A percentile compares a stretch with the other conserved stretches of the same genome.
Evolutionary conservation across 2,888 invertebrate genomes (phyloP).

Genomic region (Cybosia mesomella): DNA sequence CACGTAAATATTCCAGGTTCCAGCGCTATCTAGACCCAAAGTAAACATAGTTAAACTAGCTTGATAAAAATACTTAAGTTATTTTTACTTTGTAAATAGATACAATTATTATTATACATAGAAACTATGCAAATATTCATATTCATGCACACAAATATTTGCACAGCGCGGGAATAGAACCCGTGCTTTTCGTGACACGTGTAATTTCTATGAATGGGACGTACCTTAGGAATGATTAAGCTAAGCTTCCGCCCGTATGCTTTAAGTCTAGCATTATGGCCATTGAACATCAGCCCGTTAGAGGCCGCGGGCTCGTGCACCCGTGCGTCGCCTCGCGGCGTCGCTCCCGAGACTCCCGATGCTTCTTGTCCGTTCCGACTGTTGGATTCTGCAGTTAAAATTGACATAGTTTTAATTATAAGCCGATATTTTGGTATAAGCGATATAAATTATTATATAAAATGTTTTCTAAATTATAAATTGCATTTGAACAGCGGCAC

Average conservation of each 20-base stretch:
- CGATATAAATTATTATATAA: not conserved
- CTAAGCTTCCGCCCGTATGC: slow-evolving; percentile 81
- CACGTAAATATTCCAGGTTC: no score
- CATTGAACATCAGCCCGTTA: slow-evolving; percentile 58
- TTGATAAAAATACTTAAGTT: no score
- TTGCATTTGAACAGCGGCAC: not conserved
- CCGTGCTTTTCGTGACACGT: no score
- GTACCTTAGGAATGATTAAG: slow-evolving; percentile 83
- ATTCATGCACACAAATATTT: no score
- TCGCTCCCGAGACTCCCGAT: slow-evolving; percentile 41
- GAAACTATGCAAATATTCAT: no score
- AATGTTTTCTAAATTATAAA: not conserved
- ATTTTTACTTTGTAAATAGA: no score
- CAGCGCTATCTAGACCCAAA: no score
- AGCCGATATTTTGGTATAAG: not conserved
- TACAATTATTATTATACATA: no score
- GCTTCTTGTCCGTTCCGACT: slow-evolving; percentile 62
- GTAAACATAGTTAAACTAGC: no score
- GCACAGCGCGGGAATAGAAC: no score
- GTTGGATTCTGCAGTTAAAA: slow-evolving; percentile 62
- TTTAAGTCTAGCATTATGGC: slow-evolving; percentile 71
- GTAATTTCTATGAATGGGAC: not conserved
- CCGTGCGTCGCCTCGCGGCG: slow-evolving; percentile 43
- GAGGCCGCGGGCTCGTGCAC: slow-evolving; percentile 47
- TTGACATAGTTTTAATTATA: not conserved